Percentiles rank a stretch among this genome's conserved stretches.
Conservation (phyloP, 2,797 vertebrate genomes). For the Meda fulgida region DNA sequence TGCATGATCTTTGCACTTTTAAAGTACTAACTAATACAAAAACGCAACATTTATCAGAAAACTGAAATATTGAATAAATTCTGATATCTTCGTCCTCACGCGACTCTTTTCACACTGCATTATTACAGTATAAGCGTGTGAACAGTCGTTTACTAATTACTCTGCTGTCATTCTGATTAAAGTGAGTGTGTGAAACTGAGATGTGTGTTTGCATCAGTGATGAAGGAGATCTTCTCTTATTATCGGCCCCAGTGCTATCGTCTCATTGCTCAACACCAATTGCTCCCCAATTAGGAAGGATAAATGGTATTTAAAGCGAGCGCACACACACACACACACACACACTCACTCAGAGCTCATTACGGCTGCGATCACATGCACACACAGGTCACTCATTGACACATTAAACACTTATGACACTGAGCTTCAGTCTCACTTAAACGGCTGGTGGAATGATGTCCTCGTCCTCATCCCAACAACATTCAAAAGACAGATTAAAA, state of each 20-base stretch:
- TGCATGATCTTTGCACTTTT: neutral
- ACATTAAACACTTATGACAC: slow-evolving; percentile 64
- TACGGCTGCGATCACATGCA: slow-evolving; percentile 54
- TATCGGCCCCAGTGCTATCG: slow-evolving; percentile 59
- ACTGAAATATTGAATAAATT: neutral
- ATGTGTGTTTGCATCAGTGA: no score
- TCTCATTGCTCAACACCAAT: slow-evolving; percentile 65
- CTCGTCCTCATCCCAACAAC: no score
- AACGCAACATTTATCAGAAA: no score
- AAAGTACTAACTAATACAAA: neutral
- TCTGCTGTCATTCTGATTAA: no score
- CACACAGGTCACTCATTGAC: slow-evolving; percentile 68
- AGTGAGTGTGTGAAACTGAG: no score
- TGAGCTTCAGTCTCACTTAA: neutral
- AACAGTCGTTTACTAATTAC: no score
- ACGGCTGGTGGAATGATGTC: no score
- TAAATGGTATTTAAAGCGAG: slow-evolving; percentile 59
- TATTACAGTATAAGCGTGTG: no score
- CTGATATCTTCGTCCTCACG: no score
- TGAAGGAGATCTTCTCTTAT: no score
- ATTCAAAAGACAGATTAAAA: no score
- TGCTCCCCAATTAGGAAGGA: slow-evolving; percentile 66
- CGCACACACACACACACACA: slow-evolving; percentile 14
- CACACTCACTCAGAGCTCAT: slow-evolving; percentile 61
- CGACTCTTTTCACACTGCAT: no score